Evolutionary conservation across 2,797 vertebrate species (phyloP).

Genomic region (Microchirus variegatus): DNA sequence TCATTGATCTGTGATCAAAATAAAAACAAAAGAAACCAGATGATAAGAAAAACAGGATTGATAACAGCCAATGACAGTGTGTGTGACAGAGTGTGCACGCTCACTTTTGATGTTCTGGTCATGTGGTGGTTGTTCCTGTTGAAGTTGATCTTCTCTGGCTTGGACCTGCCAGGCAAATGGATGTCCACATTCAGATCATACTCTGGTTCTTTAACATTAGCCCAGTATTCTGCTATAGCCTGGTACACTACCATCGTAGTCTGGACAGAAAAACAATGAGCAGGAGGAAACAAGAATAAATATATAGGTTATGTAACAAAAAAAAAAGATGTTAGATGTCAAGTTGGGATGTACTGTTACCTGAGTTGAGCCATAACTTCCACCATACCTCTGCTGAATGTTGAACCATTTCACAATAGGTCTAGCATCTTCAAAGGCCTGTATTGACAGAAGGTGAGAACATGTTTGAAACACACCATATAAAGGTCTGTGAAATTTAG

Average conservation of each 20-base stretch:
- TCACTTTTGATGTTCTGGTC: slow-evolving; percentile 80
- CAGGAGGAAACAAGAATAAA: too few relatives aligned
- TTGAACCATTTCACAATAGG: slow-evolving; percentile 82
- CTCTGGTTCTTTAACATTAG: slow-evolving; percentile 27
- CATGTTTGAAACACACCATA: not conserved
- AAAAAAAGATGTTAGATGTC: not conserved
- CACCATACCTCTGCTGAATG: slow-evolving; percentile 76
- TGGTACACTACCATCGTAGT: slow-evolving; percentile 90
- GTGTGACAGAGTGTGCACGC: not conserved
- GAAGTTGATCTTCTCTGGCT: slow-evolving; percentile 53
- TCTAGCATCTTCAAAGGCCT: slow-evolving; percentile 57
- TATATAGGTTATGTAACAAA: not conserved
- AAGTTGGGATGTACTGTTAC: slow-evolving; percentile 53
- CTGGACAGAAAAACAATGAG: slow-evolving; percentile 54
- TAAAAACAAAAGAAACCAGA: not conserved
- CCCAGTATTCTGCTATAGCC: slow-evolving; percentile 85
- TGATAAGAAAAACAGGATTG: not conserved
- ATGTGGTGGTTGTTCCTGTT: slow-evolving; percentile 51
- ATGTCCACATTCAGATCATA: slow-evolving; percentile 83
- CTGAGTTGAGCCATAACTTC: slow-evolving; percentile 87
- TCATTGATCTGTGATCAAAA: slow-evolving; percentile 46
- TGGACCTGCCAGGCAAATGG: slow-evolving; percentile 72
- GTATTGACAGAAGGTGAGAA: not conserved
- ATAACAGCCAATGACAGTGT: not conserved
- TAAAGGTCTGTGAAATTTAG: not conserved